Base-by-base conservation (phyloP, 2,888 invertebrate genomes). In the Orchesellides sinensis region DNA sequence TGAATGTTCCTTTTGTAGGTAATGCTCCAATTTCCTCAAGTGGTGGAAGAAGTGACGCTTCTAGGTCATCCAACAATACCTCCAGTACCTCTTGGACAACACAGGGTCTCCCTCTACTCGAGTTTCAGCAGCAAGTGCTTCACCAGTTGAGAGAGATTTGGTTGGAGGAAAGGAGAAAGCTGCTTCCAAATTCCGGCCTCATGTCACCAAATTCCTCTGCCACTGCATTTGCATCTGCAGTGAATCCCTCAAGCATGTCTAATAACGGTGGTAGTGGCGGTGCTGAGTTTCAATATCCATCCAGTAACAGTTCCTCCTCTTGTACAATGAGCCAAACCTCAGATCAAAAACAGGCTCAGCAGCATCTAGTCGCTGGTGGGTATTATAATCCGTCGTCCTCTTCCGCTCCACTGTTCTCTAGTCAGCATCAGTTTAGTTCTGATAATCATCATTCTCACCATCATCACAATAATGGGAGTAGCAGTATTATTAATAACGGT, bases 121-220 rank as follows among this genome's bases (percentile, higher is more conserved):
- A 83, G 45, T 83, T 83, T 40, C 84, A 83, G 35, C 83, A 85
- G 59, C 83, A 83, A 47, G 84, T 85, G 27, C 68, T 85, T n/a
- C 77, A 85, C 59, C 83, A 83, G 77, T 70, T 85, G 61, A 19
- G 83, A 47, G 83, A 85, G 47, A 83, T 85, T 63, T 83, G 84
- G 83, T 66, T 84, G 79, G 84, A 84, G 74, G 84, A 84, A 63
- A 52, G 84, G 10, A 69, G 84, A 21, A 84, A 84, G 63, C 59
- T 80, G 29, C 52, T 45, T n/a, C 65, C 21, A 49, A 25, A 45
- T 45, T n/a, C 25, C 25, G 23, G 23, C 52, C 8, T 40, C 14
- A 0, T 56, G 23, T 70, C 70, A 21, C 47, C 74, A 29, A 61
- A 8, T 17, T 49, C 49, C 40, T 21, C 72, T 2, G 23, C 59